phyloP scores from a whole-genome alignment of 2,113 vertebrate species.

The Crotalus viridis region DNA sequence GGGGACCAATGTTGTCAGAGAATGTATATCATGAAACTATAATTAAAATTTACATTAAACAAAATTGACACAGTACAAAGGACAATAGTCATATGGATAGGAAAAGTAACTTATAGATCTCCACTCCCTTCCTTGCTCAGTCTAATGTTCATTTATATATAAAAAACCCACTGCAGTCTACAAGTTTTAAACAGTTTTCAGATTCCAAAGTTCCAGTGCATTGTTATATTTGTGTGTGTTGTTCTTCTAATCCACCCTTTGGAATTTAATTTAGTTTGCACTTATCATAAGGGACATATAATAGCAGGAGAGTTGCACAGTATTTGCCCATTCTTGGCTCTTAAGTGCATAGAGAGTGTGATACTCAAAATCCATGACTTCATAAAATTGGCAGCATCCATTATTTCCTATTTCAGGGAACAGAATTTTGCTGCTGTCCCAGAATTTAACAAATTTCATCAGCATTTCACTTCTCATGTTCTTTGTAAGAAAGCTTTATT shows the following conservation, averaged over 20 bases:
- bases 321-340: slow-evolving; percentile 1
- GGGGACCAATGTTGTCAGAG: not conserved
- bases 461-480: not conserved
- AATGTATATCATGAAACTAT: not conserved
- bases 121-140: not conserved
- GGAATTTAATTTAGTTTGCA: not conserved
- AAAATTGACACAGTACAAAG: not conserved
- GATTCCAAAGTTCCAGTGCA: not conserved
- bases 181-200: slow-evolving; percentile 9
- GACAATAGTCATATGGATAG: not conserved
- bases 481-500: not conserved
- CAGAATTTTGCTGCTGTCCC: not conserved
- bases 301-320: not conserved
- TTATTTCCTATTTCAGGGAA: not conserved
- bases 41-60: not conserved
- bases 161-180: not conserved
- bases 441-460: not conserved
- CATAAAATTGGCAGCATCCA: slow-evolving; percentile 2
- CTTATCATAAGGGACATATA: not conserved
- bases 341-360: not conserved
- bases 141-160: slow-evolving; percentile 14
- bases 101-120: not conserved
- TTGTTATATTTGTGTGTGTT: not conserved
- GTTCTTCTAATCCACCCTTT: not conserved
- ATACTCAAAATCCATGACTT: not conserved